Base-by-base conservation (phyloP, 2,888 invertebrate genomes). In the Platycnemis pennipes region DNA sequence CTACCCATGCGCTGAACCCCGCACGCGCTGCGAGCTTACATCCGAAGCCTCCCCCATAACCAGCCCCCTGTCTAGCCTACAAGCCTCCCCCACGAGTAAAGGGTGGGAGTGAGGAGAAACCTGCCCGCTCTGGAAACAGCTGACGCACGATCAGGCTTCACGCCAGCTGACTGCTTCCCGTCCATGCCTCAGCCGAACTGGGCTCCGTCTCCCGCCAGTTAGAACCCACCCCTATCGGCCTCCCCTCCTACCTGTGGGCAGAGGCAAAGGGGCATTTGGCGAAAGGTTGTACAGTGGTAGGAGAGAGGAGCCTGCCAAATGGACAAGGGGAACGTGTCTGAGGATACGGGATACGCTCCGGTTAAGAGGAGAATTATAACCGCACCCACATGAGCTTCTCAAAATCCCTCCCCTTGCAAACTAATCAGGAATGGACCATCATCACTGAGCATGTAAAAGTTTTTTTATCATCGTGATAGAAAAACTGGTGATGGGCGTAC, bases 101-200 rank as follows among this genome's bases (percentile, higher is more conserved):
- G 31, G 77, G 13, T 13, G 2, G 63, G 63, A 13, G 37, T 77
- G 77, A 13, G n/a, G 31, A 8, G 77, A 37, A 5, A 13, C 4
- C 2, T 11, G 49, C 19, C 49, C 19, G 49, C 19, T 37, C 16
- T 31, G 37, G 44, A 91, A 91, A 91, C 91, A 91, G 91, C 91
- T 91, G 91, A 91, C 91, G 53, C 53, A 89, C 89, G 91, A n/a
- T 45, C 44, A 44, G 87, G 44, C 91, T 56, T 91, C 91, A 63
- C 91, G 91, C 42, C 91, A 91, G 91, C 63, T 91, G 91, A 91
- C 91, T 91, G 44, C 87, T n/a, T 37, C n/a, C n/a, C 87, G 42
- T 19, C 37, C 44, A 86, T n/a, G 26, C 86, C 77, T 31, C 53
- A 53, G 89, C 53, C 53, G 63, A 63, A n/a, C n/a, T n/a, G 63